phyloP scores from a whole-genome alignment of 1,140 invertebrate species.

The Psix sp. region DNA sequence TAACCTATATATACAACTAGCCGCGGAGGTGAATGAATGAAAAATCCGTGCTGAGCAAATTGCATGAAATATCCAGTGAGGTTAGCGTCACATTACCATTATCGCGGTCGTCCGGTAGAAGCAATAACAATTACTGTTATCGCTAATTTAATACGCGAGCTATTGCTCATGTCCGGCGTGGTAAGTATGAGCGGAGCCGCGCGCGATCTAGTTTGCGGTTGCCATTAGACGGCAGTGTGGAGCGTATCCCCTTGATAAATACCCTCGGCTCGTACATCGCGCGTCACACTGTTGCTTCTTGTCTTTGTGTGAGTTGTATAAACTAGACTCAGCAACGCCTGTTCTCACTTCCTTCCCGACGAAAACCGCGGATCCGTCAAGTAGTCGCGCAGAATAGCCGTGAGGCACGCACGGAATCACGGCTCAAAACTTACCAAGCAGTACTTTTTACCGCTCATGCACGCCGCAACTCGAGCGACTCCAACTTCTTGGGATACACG shows the following conservation, averaged over 20 bases:
- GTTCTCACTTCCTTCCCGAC: conserved; percentile 66
- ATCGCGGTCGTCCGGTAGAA: conserved; percentile 62
- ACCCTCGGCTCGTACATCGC: too few relatives aligned
- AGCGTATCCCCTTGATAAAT: conserved; percentile 58
- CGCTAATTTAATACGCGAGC: conserved; percentile 72
- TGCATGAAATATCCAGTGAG: conserved; percentile 60
- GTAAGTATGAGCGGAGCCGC: conserved; percentile 42
- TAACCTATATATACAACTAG: conserved; percentile 31
- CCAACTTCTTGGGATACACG: conserved; percentile 24
- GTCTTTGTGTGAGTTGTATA: conserved; percentile 35
- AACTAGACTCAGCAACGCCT: conserved; percentile 49
- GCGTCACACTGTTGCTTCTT: conserved; percentile 43
- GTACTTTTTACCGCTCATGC: conserved; percentile 40
- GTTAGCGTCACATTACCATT: conserved; percentile 59
- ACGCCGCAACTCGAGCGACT: conserved; percentile 40
- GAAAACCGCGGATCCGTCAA: conserved; percentile 66
- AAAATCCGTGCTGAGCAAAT: conserved; percentile 46
- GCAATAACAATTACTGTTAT: conserved; percentile 70
- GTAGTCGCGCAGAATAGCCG: conserved; percentile 65
- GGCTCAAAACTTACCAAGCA: conserved; percentile 56
- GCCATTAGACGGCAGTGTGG: conserved; percentile 63
- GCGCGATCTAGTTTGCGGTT: conserved; percentile 62
- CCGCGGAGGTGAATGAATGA: conserved; percentile 44
- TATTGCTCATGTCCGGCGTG: conserved; percentile 55
- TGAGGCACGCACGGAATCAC: conserved; percentile 68